Evolutionary conservation across 1,140 invertebrate species (phyloP).

Genomic region (Octopus sinensis): DNA sequence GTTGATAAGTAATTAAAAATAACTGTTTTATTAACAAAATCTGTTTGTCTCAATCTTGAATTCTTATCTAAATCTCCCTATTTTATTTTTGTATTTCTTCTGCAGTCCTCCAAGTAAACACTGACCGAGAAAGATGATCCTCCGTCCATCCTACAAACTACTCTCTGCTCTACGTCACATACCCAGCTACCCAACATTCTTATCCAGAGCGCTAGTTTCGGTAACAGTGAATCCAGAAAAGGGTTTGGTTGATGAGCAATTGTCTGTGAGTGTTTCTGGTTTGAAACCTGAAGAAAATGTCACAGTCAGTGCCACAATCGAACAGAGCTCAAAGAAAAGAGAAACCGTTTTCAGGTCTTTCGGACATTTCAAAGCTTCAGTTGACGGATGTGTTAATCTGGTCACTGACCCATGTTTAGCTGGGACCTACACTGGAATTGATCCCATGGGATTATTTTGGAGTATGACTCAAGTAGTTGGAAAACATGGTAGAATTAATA

Average conservation of each 20-base stretch:
- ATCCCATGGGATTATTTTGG: slow-evolving; percentile 38
- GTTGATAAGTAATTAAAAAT: too few species aligned
- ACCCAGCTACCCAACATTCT: too few species aligned
- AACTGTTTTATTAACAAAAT: too few species aligned
- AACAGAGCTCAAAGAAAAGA: neutral
- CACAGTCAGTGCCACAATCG: neutral
- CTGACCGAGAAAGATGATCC: too few species aligned
- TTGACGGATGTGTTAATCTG: slow-evolving; percentile 27
- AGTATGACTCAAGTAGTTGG: slow-evolving; percentile 23
- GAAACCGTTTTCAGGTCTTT: slow-evolving; percentile 20
- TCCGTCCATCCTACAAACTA: too few species aligned
- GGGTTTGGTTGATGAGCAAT: neutral
- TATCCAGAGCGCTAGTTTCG: too few species aligned
- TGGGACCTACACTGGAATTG: slow-evolving; percentile 25
- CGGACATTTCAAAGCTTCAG: slow-evolving; percentile 21
- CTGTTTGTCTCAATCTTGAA: too few species aligned
- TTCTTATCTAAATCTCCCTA: too few species aligned
- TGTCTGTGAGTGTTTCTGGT: neutral
- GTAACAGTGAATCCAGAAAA: neutral
- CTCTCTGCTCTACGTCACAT: too few species aligned
- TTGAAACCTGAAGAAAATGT: neutral
- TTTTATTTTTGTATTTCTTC: too few species aligned
- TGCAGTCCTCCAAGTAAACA: too few species aligned
- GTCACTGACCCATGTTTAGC: slow-evolving; percentile 15
- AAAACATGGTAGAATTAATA: too few species aligned